Evolutionary conservation across 2,113 vertebrate genomes (phyloP).

Genomic region (Ammodytes marinus): DNA sequence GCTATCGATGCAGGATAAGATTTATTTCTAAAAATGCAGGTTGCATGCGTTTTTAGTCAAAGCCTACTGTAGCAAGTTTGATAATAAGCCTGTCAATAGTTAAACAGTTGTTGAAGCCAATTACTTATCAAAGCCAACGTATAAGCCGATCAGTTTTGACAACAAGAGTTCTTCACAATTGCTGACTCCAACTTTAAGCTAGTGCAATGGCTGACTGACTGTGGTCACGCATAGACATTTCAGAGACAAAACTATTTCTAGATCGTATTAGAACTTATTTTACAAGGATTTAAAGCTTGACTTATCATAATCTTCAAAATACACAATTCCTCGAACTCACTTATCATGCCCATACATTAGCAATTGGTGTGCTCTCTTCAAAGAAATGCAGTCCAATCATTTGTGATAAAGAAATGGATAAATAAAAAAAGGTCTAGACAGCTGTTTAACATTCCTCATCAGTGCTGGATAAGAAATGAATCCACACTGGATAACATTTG

Average conservation of each 20-base stretch:
- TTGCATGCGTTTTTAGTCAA: too few species aligned
- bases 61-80: too few species aligned
- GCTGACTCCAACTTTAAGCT: background rate
- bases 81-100: too few species aligned
- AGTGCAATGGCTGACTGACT: background rate
- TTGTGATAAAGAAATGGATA: too few species aligned
- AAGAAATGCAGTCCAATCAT: background rate
- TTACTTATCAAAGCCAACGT: too few species aligned
- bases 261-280: background rate
- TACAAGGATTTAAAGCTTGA: background rate
- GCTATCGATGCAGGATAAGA: too few species aligned
- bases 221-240: background rate
- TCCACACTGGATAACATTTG: conserved; percentile 28
- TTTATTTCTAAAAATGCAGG: too few species aligned
- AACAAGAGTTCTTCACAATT: too few species aligned
- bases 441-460: conserved; percentile 25
- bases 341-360: too few species aligned
- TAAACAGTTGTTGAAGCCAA: too few species aligned
- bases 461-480: background rate
- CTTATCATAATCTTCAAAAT: conserved; percentile 9
- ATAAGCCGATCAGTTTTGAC: too few species aligned
- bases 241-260: background rate
- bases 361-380: background rate
- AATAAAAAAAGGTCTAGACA: too few species aligned
- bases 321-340: background rate